Evolutionary conservation across 2,113 vertebrate species (phyloP), one percentile per base, ranked within the genome.

Genomic region (Marmota flaviventris): DNA sequence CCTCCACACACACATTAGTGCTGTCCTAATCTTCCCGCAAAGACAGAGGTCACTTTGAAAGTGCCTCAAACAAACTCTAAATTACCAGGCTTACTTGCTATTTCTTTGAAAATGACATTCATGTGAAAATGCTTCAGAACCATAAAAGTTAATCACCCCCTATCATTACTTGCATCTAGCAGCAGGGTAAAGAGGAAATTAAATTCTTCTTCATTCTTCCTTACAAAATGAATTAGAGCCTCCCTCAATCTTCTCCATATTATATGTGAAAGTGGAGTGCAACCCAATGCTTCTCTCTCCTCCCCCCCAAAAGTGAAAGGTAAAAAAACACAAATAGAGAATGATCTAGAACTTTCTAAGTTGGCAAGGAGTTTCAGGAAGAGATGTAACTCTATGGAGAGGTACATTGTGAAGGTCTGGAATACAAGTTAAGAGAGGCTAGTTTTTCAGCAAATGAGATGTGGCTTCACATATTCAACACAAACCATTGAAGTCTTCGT

Each of bases 61-160:
- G 85, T 92, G 25, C 27, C 94, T 95, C 85, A 76, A 51, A 95
- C 58, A 93, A 95, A 93, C 53, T 85, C 95, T 95, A 88, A 97
- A 94, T 97, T 95, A 75, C 53, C 61, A 88, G 87, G 61, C 85
- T 96, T 93, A 78, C 89, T 95, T 93, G 69, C 89, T 92, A 18
- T 85, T 95, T 89, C 83, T 96, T 96, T 97, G 93, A 98, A 96
- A 98, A 97, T 78, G 72, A 93, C 76, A 96, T 97, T 97, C 94
- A 90, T 95, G 93, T 94, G 95, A 98, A 97, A 97, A 95, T 82
- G 72, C 86, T 95, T 97, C 85, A 95, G 94, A 93, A 93, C 89
- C 93, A 97, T 93, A 96, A 90, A 97, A 97, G 95, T 95, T 95
- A 97, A 97, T 93, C 94, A 85, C 53, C 76, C 65, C 67, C 93